Percentiles rank a stretch among this genome's conserved stretches.
These are phyloP conservation scores for Crocuta crocuta DNA, from an alignment of 2,113 vertebrate species.

Conservation along the genomic window DNA sequence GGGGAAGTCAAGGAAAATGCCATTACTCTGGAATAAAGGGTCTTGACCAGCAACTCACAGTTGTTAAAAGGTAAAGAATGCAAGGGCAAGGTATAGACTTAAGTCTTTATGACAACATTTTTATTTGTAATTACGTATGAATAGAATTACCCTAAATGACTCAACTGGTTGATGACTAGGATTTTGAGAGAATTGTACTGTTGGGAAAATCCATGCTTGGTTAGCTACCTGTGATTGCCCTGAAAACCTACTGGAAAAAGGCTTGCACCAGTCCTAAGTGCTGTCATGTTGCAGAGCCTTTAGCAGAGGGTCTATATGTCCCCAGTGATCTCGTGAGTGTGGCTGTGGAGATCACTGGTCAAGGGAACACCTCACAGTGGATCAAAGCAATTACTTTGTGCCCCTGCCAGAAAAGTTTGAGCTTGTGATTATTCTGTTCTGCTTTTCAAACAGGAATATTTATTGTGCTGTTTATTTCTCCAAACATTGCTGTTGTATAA, in stretches of 20 bases:
- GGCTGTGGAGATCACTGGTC: background rate
- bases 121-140: background rate
- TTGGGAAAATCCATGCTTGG: background rate
- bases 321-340: background rate
- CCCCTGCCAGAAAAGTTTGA: background rate
- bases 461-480: background rate
- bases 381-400: background rate
- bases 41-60: background rate
- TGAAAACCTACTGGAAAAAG: background rate
- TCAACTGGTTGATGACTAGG: background rate
- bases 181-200: background rate
- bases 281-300: background rate
- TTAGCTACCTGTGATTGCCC: background rate
- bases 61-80: background rate
- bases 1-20: background rate
- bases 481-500: slow-evolving; percentile 5
- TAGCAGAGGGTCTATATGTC: background rate
- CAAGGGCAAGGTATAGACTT: background rate
- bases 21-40: background rate
- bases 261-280: background rate
- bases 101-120: background rate
- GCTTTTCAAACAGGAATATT: background rate
- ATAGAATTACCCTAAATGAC: background rate
- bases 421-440: background rate
- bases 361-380: no score